Conservation (phyloP, 2,797 vertebrate species). For the Micromesistius poutassou region DNA sequence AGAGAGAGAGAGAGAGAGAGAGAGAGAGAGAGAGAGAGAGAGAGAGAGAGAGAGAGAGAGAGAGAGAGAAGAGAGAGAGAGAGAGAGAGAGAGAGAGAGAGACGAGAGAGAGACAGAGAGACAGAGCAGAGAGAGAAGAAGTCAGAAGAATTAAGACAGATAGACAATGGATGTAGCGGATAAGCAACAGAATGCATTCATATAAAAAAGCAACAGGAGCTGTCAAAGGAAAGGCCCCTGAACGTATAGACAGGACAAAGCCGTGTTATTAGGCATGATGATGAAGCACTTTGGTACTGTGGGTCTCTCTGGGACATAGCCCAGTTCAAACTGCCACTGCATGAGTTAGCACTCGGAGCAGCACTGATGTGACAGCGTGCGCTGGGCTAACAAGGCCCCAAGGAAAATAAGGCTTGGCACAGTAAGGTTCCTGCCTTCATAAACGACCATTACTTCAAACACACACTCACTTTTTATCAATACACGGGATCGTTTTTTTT, state of each 20-base stretch:
- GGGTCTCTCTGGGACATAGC: slow-evolving; percentile 62
- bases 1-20: slow-evolving; percentile 18
- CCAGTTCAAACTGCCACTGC: slow-evolving; percentile 55
- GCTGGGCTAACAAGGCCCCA: slow-evolving; percentile 55
- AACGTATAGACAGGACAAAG: neutral
- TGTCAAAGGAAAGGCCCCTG: neutral
- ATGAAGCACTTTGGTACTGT: slow-evolving; percentile 30
- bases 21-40: slow-evolving; percentile 17
- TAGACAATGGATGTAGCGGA: neutral
- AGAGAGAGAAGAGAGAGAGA: slow-evolving; percentile 18
- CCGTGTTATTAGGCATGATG: neutral
- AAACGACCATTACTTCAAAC: slow-evolving; percentile 64
- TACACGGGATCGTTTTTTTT: neutral
- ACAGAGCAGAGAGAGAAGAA: slow-evolving; percentile 20
- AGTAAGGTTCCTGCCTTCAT: slow-evolving; percentile 49
- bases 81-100: slow-evolving; percentile 19
- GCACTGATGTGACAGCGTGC: slow-evolving; percentile 60
- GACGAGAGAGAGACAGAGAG: slow-evolving; percentile 17
- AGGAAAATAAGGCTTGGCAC: slow-evolving; percentile 45
- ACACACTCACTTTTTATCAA: slow-evolving; percentile 47
- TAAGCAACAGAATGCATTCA: neutral
- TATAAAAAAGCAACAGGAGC: neutral
- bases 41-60: slow-evolving; percentile 17
- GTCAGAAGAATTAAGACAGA: neutral
- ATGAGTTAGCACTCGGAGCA: slow-evolving; percentile 30